Evolutionary conservation across 1,140 invertebrate genomes (phyloP).

Genomic region (Drosophila teissieri): DNA sequence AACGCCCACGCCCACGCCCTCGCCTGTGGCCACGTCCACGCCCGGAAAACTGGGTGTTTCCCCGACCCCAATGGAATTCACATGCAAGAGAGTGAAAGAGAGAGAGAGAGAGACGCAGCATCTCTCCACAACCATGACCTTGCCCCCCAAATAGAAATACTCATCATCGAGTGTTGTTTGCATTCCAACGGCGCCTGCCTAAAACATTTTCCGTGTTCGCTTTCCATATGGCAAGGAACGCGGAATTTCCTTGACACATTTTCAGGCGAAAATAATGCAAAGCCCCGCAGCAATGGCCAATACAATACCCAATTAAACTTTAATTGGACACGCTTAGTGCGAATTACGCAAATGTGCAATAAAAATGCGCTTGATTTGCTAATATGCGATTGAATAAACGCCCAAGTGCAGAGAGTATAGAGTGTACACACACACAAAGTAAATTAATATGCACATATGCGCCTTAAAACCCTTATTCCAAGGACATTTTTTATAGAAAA

Average conservation of each 20-base stretch:
- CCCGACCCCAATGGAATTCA: not conserved
- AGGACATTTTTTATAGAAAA: not conserved
- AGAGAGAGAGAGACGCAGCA: not conserved
- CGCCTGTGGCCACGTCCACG: not conserved
- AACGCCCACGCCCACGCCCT: not conserved
- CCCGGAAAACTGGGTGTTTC: conserved; percentile 1
- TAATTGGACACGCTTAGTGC: conserved; percentile 15
- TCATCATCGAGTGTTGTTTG: conserved; percentile 17
- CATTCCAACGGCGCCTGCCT: conserved; percentile 41
- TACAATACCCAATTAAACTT: conserved; percentile 1
- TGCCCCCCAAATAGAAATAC: conserved; percentile 47
- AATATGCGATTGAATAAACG: conserved; percentile 29
- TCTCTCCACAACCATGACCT: conserved; percentile 38
- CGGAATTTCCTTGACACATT: conserved; percentile 22
- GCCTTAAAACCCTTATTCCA: not conserved
- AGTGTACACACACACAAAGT: too few relatives aligned
- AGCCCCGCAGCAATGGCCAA: not conserved
- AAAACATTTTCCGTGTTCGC: conserved; percentile 15
- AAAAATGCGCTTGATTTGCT: conserved; percentile 17
- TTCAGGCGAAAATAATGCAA: not conserved
- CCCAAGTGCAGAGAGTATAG: not conserved
- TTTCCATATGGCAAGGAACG: conserved; percentile 36
- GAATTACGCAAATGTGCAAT: conserved; percentile 18
- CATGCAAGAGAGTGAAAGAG: not conserved
- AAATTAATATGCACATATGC: not conserved